phyloP scores from a whole-genome alignment of 2,797 vertebrate genomes.

The Lophius americanus region DNA sequence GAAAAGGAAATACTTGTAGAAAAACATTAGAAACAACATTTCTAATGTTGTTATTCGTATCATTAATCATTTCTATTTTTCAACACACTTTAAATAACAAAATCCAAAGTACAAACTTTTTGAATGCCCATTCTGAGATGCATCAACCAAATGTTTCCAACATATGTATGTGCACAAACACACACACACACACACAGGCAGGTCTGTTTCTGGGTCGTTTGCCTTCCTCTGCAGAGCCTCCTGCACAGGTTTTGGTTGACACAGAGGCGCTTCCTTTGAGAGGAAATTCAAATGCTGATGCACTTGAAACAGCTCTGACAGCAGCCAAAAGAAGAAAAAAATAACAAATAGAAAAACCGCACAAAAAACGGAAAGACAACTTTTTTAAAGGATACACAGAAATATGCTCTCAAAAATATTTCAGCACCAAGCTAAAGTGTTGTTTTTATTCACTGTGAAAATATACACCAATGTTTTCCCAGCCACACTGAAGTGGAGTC shows the following conservation, averaged over 20 bases:
- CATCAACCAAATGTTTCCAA: conserved; percentile 38
- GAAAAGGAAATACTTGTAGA: no score
- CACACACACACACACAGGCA: not conserved
- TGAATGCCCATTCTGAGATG: conserved; percentile 25
- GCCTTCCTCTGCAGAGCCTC: conserved; percentile 57
- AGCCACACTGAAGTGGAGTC: conserved; percentile 17
- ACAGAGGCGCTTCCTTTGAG: conserved; percentile 60
- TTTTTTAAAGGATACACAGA: conserved; percentile 38
- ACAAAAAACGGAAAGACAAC: conserved; percentile 39
- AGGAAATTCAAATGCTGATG: conserved; percentile 59
- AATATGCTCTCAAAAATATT: conserved; percentile 41
- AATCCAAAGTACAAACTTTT: not conserved
- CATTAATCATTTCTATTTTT: not conserved
- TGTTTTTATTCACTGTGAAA: conserved; percentile 56
- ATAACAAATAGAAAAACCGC: no score
- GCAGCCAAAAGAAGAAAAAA: conserved; percentile 52
- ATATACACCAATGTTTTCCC: conserved; percentile 23
- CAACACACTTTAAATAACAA: not conserved
- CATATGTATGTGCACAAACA: conserved; percentile 1
- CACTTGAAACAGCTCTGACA: conserved; percentile 62
- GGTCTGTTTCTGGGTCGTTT: conserved; percentile 66
- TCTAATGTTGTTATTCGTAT: not conserved
- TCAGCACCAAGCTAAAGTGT: conserved; percentile 18
- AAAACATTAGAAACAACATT: not conserved
- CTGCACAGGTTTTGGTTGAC: conserved; percentile 68